Evolutionary conservation across 2,113 vertebrate species (phyloP), one percentile per base, ranked within the genome.

Genomic region (Cranoglanis bouderius): DNA sequence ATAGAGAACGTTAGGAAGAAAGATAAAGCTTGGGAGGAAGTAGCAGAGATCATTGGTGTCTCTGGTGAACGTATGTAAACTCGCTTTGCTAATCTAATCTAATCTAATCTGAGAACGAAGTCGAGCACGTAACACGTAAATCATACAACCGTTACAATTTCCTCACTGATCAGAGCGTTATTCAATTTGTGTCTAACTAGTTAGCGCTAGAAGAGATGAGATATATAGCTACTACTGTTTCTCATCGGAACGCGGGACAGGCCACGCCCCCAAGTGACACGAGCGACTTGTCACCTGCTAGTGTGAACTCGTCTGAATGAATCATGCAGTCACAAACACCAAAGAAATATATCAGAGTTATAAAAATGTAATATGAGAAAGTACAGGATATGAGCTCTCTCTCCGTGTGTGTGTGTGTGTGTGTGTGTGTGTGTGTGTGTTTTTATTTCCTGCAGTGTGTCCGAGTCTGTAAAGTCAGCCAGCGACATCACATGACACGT

Each of bases 401-500:
- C 78, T 84, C n/a, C 40, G 65, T 53, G 78, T 63, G 63, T 85
- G 53, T 53, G 35, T 85, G 65, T 49, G 81, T 18, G n/a, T 40
- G 35, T 85, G 63, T 40, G 53, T 57, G 49, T 38, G 84, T 10
- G 51, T 80, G 53, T 59, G 55, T 75, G 75, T 14, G 70, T 40
- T 6, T 40, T 6, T n/a, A 87, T 85, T 43, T 83, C 84, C 85
- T 85, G 82, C 88, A 78, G 82, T 88, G 85, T 35, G 78, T 89
- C 85, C 87, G 75, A 89, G 88, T 86, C 83, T 82, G 53, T 80
- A 84, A 43, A 81, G 88, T 87, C 78, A 86, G 87, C 87, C 90
- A 88, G 87, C 55, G 84, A 88, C 87, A 85, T 70, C 80, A 81
- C 35, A 38, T 75, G 89, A 90, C 85, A 85, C 70, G 53, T 46